Percentiles rank a stretch among this genome's conserved stretches.
phyloP scores from a whole-genome alignment of 2,113 vertebrate genomes.

The Calonectris borealis region DNA sequence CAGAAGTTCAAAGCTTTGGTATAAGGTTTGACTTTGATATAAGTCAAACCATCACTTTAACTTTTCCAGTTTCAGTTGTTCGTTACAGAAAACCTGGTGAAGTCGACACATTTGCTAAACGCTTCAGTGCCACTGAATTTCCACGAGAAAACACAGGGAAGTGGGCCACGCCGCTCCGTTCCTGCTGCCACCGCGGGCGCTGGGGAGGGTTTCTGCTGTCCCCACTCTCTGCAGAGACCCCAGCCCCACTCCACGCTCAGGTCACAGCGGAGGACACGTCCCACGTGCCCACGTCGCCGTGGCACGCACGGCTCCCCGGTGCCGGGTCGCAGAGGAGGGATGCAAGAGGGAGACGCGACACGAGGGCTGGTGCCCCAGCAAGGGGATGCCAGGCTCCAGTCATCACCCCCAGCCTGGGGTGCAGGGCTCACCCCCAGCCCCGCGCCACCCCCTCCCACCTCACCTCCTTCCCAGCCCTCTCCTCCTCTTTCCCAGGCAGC shows the following conservation, averaged over 20 bases:
- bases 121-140: not conserved
- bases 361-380: not conserved
- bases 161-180: rapidly evolving
- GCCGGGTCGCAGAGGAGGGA: not conserved
- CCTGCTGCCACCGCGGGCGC: not conserved
- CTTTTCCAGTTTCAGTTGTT: not conserved
- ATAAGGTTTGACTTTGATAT: too few relatives aligned
- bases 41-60: not conserved
- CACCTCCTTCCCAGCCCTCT: not conserved
- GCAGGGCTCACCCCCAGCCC: not conserved
- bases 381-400: not conserved
- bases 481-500: conserved; percentile 6
- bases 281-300: rapidly evolving
- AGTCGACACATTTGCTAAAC: not conserved
- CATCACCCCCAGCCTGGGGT: not conserved
- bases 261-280: rapidly evolving
- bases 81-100: not conserved
- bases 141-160: not conserved
- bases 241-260: not conserved
- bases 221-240: rapidly evolving
- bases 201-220: not conserved
- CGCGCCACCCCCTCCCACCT: not conserved
- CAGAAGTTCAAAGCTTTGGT: not conserved
- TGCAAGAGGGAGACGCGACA: not conserved
- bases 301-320: rapidly evolving